Conservation (phyloP, 2,113 vertebrate genomes). For the Microtus oregoni region DNA sequence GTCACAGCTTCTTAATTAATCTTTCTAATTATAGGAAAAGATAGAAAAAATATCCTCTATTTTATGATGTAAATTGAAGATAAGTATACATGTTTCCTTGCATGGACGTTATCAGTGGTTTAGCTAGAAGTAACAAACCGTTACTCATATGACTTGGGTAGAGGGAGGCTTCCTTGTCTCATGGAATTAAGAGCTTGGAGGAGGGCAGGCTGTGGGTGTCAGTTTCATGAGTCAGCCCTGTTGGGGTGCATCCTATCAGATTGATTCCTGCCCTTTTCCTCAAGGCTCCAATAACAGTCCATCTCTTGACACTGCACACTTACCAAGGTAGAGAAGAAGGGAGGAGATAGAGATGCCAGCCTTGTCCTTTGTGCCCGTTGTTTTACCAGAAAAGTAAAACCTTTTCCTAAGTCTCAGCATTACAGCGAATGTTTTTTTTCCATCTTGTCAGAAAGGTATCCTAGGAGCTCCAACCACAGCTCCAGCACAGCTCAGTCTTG, state of each 20-base stretch:
- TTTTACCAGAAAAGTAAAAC: background rate
- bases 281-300: background rate
- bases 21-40: constrained; percentile 41
- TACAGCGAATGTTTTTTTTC: background rate
- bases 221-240: background rate
- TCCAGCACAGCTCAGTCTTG: background rate
- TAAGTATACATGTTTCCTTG: background rate
- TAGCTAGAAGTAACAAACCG: constrained; percentile 16
- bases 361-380: no score
- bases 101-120: background rate
- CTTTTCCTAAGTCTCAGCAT: background rate
- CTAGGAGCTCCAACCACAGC: no score
- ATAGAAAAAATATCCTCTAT: constrained; percentile 28
- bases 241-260: background rate
- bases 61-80: constrained; percentile 45
- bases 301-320: background rate
- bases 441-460: background rate
- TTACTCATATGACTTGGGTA: background rate
- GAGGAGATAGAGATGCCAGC: background rate
- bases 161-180: background rate
- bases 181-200: background rate
- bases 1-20: constrained; percentile 40
- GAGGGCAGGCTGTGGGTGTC: background rate
- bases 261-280: background rate
- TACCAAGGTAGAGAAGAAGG: background rate